Conservation (phyloP, 2,113 vertebrate species). For the rat (Rattus norvegicus) region GRCr8 NC_086023.1:170996001-170996500, state of each 20-base stretch:
- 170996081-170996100: slow-evolving; percentile 78
- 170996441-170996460: slow-evolving; percentile 96
- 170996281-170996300: slow-evolving; percentile 91
- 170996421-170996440: slow-evolving; percentile 87
- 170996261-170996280: slow-evolving; percentile 91
- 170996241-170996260: slow-evolving; percentile 77
- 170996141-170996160: slow-evolving; percentile 62
- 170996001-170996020: slow-evolving; percentile 83
- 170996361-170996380: slow-evolving; percentile 93
- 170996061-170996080: slow-evolving; percentile 83
- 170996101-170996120: slow-evolving; percentile 66
- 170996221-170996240: not conserved
- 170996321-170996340: slow-evolving; percentile 95
- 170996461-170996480: slow-evolving; percentile 86
- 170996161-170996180: slow-evolving; percentile 34
- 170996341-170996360: slow-evolving; percentile 91
- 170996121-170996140: slow-evolving; percentile 48
- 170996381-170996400: slow-evolving; percentile 92
- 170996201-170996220: slow-evolving; percentile 78
- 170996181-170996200: slow-evolving; percentile 60
- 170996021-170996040: slow-evolving; percentile 79
- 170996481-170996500: slow-evolving; percentile 88
- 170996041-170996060: slow-evolving; percentile 71
- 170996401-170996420: slow-evolving; percentile 85
- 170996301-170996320: slow-evolving; percentile 91